These are phyloP conservation scores for Leptopilina myrica DNA, from an alignment of 2,888 invertebrate species.

Conservation along the genomic window DNA sequence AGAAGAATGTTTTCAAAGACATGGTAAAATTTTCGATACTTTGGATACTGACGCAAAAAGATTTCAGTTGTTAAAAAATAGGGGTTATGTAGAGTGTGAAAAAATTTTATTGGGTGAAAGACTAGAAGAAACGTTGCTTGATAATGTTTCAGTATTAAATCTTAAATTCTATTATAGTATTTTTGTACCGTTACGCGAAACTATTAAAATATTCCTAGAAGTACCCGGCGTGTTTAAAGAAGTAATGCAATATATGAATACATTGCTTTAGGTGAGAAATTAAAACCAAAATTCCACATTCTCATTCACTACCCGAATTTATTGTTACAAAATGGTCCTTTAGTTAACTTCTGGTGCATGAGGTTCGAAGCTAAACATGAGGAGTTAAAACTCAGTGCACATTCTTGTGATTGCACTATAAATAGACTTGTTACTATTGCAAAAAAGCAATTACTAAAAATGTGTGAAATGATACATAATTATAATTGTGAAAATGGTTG, in stretches of 20 bases:
- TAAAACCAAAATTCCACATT: too few species aligned
- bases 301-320: too few species aligned
- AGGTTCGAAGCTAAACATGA: too few species aligned
- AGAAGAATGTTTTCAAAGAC: slow-evolving; percentile 13
- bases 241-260: slow-evolving; percentile 40
- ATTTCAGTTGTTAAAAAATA: neutral
- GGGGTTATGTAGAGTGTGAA: neutral
- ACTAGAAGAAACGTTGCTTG: slow-evolving; percentile 7
- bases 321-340: too few species aligned
- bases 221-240: slow-evolving; percentile 43
- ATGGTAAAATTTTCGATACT: slow-evolving; percentile 11
- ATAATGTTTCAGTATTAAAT: slow-evolving; percentile 2
- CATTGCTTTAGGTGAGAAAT: too few species aligned
- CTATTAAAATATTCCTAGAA: slow-evolving; percentile 41
- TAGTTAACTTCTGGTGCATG: too few species aligned
- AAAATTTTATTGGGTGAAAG: neutral
- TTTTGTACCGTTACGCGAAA: slow-evolving; percentile 39
- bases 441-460: slow-evolving; percentile 39
- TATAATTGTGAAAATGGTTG: neutral
- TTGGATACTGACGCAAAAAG: slow-evolving; percentile 23
- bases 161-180: slow-evolving; percentile 29
- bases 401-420: too few species aligned
- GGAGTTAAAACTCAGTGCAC: too few species aligned
- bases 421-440: neutral
- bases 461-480: slow-evolving; percentile 35